These are phyloP conservation scores for Tribolium freemani DNA, from an alignment of 2,888 invertebrate genomes.

Conservation along the genomic window DNA sequence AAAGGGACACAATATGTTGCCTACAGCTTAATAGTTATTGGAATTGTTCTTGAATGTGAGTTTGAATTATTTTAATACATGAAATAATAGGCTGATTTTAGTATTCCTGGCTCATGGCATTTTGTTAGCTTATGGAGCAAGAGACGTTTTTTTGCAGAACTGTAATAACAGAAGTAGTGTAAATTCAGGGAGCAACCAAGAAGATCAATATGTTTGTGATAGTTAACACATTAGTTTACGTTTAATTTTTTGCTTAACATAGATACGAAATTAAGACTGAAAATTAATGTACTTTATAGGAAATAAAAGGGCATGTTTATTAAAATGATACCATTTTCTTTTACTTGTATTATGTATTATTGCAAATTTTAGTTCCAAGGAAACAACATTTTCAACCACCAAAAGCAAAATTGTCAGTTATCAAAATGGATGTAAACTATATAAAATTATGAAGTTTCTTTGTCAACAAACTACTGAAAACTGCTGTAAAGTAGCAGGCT, in stretches of 20 bases:
- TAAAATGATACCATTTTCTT: too few species aligned
- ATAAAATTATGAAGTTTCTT: too few species aligned
- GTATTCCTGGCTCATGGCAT: slow-evolving; percentile 24
- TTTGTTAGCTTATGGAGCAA: slow-evolving; percentile 8
- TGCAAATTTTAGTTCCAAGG: too few species aligned
- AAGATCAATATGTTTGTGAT: slow-evolving; percentile 3
- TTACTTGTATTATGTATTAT: too few species aligned
- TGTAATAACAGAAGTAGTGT: not conserved
- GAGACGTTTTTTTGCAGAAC: not conserved
- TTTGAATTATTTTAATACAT: not conserved
- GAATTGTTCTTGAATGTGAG: slow-evolving; percentile 34
- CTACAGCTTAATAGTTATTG: slow-evolving; percentile 26
- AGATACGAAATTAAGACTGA: not conserved
- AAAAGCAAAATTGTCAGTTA: too few species aligned
- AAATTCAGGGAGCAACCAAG: not conserved
- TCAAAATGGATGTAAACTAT: too few species aligned
- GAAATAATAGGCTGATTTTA: not conserved
- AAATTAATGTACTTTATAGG: not conserved
- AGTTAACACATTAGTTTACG: slow-evolving; percentile 10
- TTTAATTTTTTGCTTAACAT: not conserved
- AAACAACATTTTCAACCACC: too few species aligned
- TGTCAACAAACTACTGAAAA: too few species aligned
- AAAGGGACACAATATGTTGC: slow-evolving; percentile 34
- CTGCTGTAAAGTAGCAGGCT: too few species aligned
- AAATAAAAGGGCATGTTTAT: too few species aligned